Base-by-base conservation (phyloP, 2,113 vertebrate species). In the Fulica atra region DNA sequence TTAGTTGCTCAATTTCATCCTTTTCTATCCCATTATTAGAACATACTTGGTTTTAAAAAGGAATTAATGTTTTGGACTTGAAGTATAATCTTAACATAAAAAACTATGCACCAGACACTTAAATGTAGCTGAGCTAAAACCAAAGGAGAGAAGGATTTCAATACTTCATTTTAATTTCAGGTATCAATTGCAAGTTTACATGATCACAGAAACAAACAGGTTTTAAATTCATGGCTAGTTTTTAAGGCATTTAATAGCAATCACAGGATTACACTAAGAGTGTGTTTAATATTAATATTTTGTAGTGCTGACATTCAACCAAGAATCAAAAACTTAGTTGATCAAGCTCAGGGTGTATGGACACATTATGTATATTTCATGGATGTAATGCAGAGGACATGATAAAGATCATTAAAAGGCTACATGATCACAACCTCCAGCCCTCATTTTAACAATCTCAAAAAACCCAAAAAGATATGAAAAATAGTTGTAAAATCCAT, bases 41-140 rank as follows among this genome's bases (percentile, higher is more conserved):
- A 86, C 10, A 91, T 24, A 85, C 7, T 82, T 93, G 42, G 91
- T 84, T 88, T 95, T 60, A 16, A 87, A 88, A 94, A 84, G 33
- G 76, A 90, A 88, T 91, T 92, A 53, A 81, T 73, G 3, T 59
- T 80, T 86, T 51, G 36, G 31, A 51, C 51, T 80, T 92, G 74
- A n/a, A 91, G 59, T 80, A 79, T 84, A 81, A 93, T 84, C 25
- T 70, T 44, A 63, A 16, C 26, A 82, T 59, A 77, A 92, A 29
- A 73, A 61, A 13, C 57, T 24, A 42, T 16, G 76, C 13, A 68
- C 11, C 9, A 90, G 60, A 66, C 50, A 36, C 5, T 60, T 81
- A 20, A 56, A 82, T 38, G 17, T 3, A 63, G 26, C n/a, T 59
- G 15, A 86, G 66, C 26, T 42, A 56, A 92, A 94, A 73, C 5